These are phyloP conservation scores for Drosophila kambysellisi DNA, from an alignment of 2,888 invertebrate species.

Conservation along the genomic window DNA sequence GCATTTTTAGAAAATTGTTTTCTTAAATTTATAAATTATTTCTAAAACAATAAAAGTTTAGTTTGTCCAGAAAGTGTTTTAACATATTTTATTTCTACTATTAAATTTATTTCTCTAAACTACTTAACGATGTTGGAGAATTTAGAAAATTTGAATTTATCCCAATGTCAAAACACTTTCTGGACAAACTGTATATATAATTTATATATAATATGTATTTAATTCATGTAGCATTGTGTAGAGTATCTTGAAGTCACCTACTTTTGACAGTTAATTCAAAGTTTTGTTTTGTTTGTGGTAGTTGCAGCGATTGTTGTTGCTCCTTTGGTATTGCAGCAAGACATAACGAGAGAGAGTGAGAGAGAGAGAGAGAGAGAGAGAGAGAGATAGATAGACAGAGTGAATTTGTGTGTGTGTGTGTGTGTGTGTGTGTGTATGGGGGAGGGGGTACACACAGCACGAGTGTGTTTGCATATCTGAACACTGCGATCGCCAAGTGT, in stretches of 20 bases:
- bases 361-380: not conserved
- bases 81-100: no score
- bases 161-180: no score
- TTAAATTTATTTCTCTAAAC: no score
- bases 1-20: not conserved
- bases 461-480: conserved; percentile 74
- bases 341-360: not conserved
- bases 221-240: not conserved
- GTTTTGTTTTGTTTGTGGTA: not conserved
- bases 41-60: not conserved
- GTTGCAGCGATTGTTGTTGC: conserved; percentile 1
- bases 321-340: not conserved
- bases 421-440: not conserved
- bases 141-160: no score
- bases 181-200: not conserved
- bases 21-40: not conserved
- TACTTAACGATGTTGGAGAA: no score
- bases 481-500: conserved; percentile 68
- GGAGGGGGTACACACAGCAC: conserved; percentile 11
- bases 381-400: not conserved
- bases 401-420: not conserved
- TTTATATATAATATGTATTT: not conserved
- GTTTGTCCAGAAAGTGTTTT: no score
- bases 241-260: not conserved
- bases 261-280: not conserved